phyloP scores from a whole-genome alignment of 2,888 invertebrate species.

The Dioctria rufipes region DNA sequence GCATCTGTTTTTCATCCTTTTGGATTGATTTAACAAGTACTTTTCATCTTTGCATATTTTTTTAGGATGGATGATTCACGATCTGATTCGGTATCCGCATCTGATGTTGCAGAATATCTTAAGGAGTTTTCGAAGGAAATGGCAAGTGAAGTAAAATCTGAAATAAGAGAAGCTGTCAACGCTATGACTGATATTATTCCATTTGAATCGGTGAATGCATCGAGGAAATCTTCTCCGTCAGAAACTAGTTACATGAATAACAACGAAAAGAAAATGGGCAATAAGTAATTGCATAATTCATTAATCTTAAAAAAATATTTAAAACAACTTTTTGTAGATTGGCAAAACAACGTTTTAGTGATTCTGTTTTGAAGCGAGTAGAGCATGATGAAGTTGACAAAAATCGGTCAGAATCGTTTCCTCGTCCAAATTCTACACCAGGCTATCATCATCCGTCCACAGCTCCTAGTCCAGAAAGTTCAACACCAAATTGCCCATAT shows the following conservation, averaged over 20 bases:
- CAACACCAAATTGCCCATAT: constrained; percentile 60
- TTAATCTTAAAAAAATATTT: background rate
- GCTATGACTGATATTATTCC: constrained; percentile 80
- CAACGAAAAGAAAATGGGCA: constrained; percentile 59
- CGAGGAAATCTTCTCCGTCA: constrained; percentile 73
- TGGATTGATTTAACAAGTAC: background rate
- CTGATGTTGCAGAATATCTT: constrained; percentile 83
- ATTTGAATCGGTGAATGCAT: constrained; percentile 69
- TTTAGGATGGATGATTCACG: constrained; percentile 75
- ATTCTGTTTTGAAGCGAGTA: constrained; percentile 32
- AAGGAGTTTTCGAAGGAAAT: constrained; percentile 85
- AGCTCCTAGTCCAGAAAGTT: constrained; percentile 60
- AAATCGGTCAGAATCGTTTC: constrained; percentile 59
- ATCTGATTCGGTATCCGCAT: constrained; percentile 81
- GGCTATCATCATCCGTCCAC: constrained; percentile 57
- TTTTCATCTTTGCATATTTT: background rate
- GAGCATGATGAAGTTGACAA: constrained; percentile 52
- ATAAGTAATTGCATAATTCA: background rate
- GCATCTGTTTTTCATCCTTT: background rate
- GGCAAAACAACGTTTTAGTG: constrained; percentile 58
- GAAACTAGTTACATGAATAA: constrained; percentile 64
- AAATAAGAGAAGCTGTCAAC: constrained; percentile 81
- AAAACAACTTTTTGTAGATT: constrained; percentile 49
- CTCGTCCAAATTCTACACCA: constrained; percentile 60
- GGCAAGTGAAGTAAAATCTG: constrained; percentile 85